These are phyloP conservation scores for Orchesella flavescens DNA, from an alignment of 2,888 invertebrate species.

Conservation along the genomic window DNA sequence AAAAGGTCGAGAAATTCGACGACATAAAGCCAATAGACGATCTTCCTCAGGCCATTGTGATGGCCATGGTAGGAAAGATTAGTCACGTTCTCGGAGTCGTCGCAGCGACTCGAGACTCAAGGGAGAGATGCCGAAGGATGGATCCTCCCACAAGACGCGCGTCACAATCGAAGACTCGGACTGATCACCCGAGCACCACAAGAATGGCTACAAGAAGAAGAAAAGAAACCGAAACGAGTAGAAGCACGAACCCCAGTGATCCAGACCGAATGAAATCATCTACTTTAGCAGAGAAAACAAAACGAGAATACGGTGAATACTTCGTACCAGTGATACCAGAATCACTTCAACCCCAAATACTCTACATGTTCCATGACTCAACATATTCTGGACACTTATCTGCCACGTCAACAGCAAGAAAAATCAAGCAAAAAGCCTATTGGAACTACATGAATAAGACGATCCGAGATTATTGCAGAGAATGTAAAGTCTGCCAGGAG, in stretches of 20 bases:
- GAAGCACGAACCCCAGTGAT: not conserved
- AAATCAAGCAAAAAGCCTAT: constrained; percentile 52
- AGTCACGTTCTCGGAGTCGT: not conserved
- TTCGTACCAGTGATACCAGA: constrained; percentile 58
- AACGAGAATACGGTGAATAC: not conserved
- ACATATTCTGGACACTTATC: constrained; percentile 62
- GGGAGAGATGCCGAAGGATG: not conserved
- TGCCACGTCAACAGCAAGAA: constrained; percentile 45
- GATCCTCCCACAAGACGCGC: not conserved
- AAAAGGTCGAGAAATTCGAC: not conserved
- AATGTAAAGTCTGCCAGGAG: constrained; percentile 61
- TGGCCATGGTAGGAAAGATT: not conserved
- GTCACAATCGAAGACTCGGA: not conserved
- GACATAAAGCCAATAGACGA: not conserved
- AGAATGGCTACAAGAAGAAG: not conserved
- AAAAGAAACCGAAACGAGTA: not conserved
- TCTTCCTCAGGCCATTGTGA: not conserved
- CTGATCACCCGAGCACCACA: not conserved
- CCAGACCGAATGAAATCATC: not conserved
- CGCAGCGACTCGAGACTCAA: not conserved
- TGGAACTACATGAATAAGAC: constrained; percentile 65
- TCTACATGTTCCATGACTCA: constrained; percentile 60
- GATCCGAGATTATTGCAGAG: constrained; percentile 49
- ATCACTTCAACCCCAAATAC: constrained; percentile 16
- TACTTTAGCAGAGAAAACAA: not conserved